phyloP scores from a whole-genome alignment of 2,797 vertebrate species.

The Psittacula derbiana region DNA sequence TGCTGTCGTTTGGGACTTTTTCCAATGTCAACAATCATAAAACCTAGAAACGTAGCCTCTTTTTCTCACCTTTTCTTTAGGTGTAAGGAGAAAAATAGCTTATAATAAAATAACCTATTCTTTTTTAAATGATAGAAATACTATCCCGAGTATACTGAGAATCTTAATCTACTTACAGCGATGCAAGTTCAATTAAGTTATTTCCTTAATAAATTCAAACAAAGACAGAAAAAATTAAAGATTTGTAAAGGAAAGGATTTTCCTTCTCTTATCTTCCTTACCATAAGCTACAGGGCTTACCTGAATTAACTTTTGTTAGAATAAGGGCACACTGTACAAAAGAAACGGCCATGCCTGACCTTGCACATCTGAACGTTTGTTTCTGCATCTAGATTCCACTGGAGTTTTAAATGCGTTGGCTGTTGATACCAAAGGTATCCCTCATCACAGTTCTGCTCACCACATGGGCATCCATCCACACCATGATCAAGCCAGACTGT shows the following conservation, averaged over 20 bases:
- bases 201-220: neutral
- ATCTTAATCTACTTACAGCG: neutral
- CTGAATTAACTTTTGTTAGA: neutral
- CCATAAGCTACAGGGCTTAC: neutral
- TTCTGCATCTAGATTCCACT: neutral
- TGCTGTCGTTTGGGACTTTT: neutral
- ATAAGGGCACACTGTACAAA: neutral
- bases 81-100: neutral
- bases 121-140: neutral
- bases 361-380: neutral
- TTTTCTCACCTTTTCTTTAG: neutral
- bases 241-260: neutral
- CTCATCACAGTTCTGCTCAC: neutral
- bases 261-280: neutral
- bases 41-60: neutral
- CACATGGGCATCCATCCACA: neutral
- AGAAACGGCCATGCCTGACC: neutral
- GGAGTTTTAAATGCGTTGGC: neutral
- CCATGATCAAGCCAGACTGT: neutral
- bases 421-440: neutral
- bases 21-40: neutral
- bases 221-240: neutral
- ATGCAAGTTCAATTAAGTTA: neutral
- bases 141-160: neutral
- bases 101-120: neutral